Percentiles rank a stretch among this genome's conserved stretches.
Conservation (phyloP, 2,888 invertebrate genomes). For the Protonemura montana region DNA sequence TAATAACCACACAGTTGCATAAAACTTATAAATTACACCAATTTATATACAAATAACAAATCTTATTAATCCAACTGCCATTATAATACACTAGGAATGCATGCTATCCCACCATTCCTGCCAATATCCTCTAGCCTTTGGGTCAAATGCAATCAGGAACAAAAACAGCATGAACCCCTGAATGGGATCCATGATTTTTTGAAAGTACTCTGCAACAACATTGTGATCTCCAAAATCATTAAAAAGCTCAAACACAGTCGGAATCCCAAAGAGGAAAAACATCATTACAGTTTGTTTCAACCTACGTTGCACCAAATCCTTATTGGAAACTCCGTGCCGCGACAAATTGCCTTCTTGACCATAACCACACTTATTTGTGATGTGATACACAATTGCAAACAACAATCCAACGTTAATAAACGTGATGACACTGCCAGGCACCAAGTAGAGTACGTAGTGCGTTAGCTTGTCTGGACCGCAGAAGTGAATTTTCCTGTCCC, state of each 20-base stretch:
- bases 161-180: conserved; percentile 8
- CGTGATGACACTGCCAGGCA: not conserved
- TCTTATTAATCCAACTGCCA: too few species aligned
- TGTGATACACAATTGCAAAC: not conserved
- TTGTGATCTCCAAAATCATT: not conserved
- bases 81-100: not conserved
- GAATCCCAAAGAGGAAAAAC: conserved; percentile 1
- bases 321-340: not conserved
- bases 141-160: not conserved
- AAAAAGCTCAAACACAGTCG: not conserved
- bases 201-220: not conserved
- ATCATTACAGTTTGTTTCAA: not conserved
- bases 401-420: not conserved
- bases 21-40: too few species aligned
- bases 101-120: not conserved
- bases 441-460: not conserved
- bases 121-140: not conserved
- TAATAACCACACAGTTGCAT: too few species aligned
- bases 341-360: not conserved
- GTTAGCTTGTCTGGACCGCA: not conserved
- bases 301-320: not conserved
- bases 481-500: not conserved
- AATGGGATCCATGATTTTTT: not conserved
- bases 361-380: not conserved
- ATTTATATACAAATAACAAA: too few species aligned